These are phyloP conservation scores for Pachyseris speciosa DNA, from an alignment of 64 coral and sea anemone species.

Conservation along the genomic window DNA sequence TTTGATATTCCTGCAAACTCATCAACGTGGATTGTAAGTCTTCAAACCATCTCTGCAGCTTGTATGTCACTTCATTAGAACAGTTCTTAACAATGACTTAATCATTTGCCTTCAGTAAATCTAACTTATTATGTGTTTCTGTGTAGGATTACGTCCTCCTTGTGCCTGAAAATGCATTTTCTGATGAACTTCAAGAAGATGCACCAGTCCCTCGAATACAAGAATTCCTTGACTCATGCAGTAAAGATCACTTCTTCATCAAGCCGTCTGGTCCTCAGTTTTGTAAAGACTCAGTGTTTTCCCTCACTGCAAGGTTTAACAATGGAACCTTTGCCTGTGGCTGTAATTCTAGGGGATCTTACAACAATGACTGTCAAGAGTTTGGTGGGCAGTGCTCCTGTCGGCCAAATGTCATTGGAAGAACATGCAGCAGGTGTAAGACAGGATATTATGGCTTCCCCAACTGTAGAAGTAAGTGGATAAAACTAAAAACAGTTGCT, in stretches of 20 bases:
- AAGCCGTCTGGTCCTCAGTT: constrained; percentile 43
- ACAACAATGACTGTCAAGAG: constrained; percentile 67
- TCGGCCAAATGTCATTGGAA: constrained; percentile 90
- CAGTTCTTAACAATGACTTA: too few species aligned
- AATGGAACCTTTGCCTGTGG: constrained; percentile 82
- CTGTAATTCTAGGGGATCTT: constrained; percentile 76
- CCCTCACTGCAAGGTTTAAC: constrained; percentile 83
- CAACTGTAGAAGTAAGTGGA: constrained; percentile 91
- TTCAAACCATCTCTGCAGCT: too few species aligned
- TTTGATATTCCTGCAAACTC: constrained; percentile 69
- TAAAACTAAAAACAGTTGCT: too few species aligned
- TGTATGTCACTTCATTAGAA: too few species aligned
- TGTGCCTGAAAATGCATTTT: constrained; percentile 75
- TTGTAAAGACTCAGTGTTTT: constrained; percentile 87
- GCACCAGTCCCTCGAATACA: constrained; percentile 59
- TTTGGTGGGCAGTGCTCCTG: constrained; percentile 97
- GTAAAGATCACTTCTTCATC: constrained; percentile 76
- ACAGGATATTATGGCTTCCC: constrained; percentile 99
- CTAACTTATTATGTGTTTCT: not conserved
- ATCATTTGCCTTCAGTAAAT: not conserved
- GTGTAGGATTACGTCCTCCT: constrained; percentile 85
- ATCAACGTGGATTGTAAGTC: constrained; percentile 97
- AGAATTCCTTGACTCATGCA: constrained; percentile 79
- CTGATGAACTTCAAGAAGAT: constrained; percentile 56
- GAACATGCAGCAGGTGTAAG: constrained; percentile 88